phyloP scores from a whole-genome alignment of 1,140 invertebrate genomes.

The Drosophila quadrilineata region DNA sequence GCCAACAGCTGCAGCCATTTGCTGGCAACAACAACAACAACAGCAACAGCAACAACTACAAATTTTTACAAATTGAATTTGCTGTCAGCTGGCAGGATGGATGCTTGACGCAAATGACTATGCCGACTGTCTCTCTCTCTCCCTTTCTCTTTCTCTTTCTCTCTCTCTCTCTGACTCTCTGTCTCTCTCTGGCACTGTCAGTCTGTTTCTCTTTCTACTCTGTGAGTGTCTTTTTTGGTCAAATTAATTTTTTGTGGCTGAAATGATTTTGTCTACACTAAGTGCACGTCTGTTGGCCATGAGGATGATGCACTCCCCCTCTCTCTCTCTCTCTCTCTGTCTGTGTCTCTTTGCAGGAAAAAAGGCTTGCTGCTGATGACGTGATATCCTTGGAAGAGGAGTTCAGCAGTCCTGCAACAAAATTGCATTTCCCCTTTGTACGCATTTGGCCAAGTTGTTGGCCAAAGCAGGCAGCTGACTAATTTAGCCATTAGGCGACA shows the following conservation, averaged over 20 bases:
- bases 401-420: conserved; percentile 2
- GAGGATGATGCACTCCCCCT: conserved; percentile 27
- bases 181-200: conserved; percentile 2
- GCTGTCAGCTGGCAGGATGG: conserved; percentile 69
- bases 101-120: conserved; percentile 76
- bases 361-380: conserved; percentile 29
- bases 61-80: conserved; percentile 76
- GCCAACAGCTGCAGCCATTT: conserved; percentile 72
- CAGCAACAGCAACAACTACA: conserved; percentile 37
- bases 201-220: too few species aligned
- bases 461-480: conserved; percentile 32
- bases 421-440: conserved; percentile 37
- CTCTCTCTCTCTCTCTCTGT: too few species aligned
- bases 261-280: conserved; percentile 45
- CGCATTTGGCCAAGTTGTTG: too few species aligned
- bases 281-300: conserved; percentile 51
- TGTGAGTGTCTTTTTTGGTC: too few species aligned
- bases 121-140: conserved; percentile 31
- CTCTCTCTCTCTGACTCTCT: not conserved
- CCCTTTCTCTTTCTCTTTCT: conserved; percentile 10
- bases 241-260: conserved; percentile 62
- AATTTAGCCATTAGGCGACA: conserved; percentile 43
- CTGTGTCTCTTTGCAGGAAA: too few species aligned
- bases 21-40: conserved; percentile 13
- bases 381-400: conserved; percentile 8